These are phyloP conservation scores for Folsomia manolachei DNA, from an alignment of 2,888 invertebrate genomes.

Conservation along the genomic window DNA sequence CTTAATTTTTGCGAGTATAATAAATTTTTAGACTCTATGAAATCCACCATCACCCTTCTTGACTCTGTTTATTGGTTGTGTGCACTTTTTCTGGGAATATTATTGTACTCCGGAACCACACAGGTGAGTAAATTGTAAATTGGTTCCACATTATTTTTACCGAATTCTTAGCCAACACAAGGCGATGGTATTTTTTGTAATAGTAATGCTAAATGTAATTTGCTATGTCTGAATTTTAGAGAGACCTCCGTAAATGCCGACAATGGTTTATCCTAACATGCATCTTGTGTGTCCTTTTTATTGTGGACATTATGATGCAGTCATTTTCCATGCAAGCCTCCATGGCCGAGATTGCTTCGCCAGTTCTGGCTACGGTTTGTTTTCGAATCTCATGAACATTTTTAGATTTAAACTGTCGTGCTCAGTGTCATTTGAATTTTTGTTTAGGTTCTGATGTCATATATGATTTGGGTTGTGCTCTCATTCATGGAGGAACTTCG, in stretches of 20 bases:
- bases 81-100: conserved; percentile 26
- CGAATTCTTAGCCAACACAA: no score
- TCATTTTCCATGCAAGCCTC: conserved; percentile 25
- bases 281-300: conserved; percentile 29
- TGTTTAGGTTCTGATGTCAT: not conserved
- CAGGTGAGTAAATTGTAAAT: conserved; percentile 23
- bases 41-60: conserved; percentile 20
- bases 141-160: no score
- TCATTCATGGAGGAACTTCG: conserved; percentile 31
- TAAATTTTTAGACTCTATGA: conserved; percentile 21
- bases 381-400: no score
- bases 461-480: conserved; percentile 35
- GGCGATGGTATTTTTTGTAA: no score
- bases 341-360: conserved; percentile 20
- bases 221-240: conserved; percentile 18
- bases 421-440: conserved; percentile 19
- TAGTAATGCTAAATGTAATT: no score
- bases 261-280: conserved; percentile 29
- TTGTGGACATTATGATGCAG: conserved; percentile 35
- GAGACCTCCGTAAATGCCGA: conserved; percentile 25
- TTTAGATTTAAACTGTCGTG: no score
- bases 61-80: conserved; percentile 27
- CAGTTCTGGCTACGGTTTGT: conserved; percentile 27
- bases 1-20: not conserved
- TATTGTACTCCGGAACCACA: conserved; percentile 24